Percentiles rank a stretch among this genome's conserved stretches.
These are phyloP conservation scores for Lingula anatina DNA, from an alignment of 2,888 invertebrate species.

Conservation along the genomic window DNA sequence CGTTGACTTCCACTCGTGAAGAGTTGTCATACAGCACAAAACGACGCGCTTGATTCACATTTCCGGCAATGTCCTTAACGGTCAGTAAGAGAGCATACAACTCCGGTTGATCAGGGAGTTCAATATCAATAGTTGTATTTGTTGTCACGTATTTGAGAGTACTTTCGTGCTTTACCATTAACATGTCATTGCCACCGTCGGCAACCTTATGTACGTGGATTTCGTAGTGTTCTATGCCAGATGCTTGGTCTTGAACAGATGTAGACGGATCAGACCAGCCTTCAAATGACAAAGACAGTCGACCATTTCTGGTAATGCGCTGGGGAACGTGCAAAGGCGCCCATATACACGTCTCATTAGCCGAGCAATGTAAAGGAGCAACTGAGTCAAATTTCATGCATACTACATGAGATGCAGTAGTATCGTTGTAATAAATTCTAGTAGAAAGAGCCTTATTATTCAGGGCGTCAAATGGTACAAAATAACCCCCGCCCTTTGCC, in stretches of 20 bases:
- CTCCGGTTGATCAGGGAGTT: conserved; percentile 3
- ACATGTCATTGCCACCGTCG: background rate
- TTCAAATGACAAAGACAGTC: too few relatives aligned
- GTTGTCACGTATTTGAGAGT: background rate
- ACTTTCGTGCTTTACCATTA: background rate
- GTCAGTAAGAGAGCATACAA: conserved; percentile 13
- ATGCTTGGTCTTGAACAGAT: conserved; percentile 12
- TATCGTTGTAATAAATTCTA: too few relatives aligned
- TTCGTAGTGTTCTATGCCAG: conserved; percentile 12
- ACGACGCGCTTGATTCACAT: background rate
- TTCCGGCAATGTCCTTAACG: background rate
- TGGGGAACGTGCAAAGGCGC: background rate
- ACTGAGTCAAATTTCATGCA: conserved; percentile 3
- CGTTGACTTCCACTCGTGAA: background rate
- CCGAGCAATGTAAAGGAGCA: conserved; percentile 2
- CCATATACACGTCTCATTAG: background rate
- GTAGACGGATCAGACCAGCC: conserved; percentile 19
- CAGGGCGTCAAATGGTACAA: too few relatives aligned
- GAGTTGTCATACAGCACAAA: background rate
- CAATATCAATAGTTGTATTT: background rate
- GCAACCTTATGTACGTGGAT: conserved; percentile 8
- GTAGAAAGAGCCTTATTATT: too few relatives aligned
- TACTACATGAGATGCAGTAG: background rate
- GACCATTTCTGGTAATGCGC: too few relatives aligned
- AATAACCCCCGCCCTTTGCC: too few relatives aligned